Conservation (phyloP, 64 coral and sea anemone species). For the Actinia equina region DNA sequence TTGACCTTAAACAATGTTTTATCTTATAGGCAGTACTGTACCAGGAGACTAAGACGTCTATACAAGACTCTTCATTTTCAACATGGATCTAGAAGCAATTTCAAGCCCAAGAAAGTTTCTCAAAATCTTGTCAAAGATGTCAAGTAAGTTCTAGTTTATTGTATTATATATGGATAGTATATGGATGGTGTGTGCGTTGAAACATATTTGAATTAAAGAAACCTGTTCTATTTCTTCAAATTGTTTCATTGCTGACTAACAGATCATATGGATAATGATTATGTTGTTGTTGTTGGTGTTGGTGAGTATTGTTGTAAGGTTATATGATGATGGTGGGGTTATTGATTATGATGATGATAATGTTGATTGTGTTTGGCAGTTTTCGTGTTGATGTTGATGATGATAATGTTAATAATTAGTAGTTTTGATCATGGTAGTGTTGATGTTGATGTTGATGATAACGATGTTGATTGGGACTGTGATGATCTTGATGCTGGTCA, state of each 20-base stretch:
- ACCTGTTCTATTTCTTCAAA: too few species aligned
- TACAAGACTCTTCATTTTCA: conserved; percentile 97
- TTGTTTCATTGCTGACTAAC: too few species aligned
- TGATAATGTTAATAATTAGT: background rate
- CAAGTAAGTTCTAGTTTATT: conserved; percentile 55
- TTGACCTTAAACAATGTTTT: background rate
- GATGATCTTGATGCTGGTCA: background rate
- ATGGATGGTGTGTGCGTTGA: too few species aligned
- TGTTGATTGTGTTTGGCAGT: background rate
- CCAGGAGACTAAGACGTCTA: conserved; percentile 75
- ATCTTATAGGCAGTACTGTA: conserved; percentile 82
- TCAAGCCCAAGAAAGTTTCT: conserved; percentile 92
- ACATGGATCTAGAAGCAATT: conserved; percentile 75
- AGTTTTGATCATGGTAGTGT: too few species aligned
- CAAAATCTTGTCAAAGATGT: conserved; percentile 88
- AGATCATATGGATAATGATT: too few species aligned
- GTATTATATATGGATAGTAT: too few species aligned
- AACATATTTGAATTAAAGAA: too few species aligned
- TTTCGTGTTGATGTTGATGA: background rate
- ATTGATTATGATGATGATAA: too few species aligned
- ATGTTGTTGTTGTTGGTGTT: background rate
- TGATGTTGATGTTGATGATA: too few species aligned
- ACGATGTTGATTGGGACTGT: background rate
- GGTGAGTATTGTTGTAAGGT: background rate
- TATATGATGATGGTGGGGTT: background rate